Conservation (phyloP, 2,797 vertebrate genomes). For the Enoplosus armatus region DNA sequence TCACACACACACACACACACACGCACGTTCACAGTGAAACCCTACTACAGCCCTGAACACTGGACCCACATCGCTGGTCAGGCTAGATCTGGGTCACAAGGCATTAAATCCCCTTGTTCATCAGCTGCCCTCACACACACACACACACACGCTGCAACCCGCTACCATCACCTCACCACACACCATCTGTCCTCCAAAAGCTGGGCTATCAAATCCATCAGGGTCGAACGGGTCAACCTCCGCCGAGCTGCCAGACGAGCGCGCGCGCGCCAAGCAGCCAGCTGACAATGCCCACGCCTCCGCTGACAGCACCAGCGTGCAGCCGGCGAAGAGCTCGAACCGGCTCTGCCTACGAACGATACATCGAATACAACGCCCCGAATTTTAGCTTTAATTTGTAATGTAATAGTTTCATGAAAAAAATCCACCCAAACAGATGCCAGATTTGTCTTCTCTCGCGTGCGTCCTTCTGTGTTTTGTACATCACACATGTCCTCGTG, state of each 20-base stretch:
- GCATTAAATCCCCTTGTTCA: conserved; percentile 82
- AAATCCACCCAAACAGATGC: too few species aligned
- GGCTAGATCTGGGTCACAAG: conserved; percentile 78
- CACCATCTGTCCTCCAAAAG: conserved; percentile 84
- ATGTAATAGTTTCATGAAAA: too few species aligned
- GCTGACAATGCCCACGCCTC: conserved; percentile 56
- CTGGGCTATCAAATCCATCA: conserved; percentile 78
- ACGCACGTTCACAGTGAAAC: not conserved
- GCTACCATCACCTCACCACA: conserved; percentile 70
- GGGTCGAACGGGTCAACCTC: conserved; percentile 72
- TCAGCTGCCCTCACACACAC: conserved; percentile 57
- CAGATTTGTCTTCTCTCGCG: too few species aligned
- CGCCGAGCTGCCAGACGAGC: conserved; percentile 61
- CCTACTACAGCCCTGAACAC: conserved; percentile 17
- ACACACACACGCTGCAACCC: conserved; percentile 24
- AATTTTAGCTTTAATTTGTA: too few species aligned
- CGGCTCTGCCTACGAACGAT: too few species aligned
- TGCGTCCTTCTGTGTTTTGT: too few species aligned
- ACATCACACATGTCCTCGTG: too few species aligned
- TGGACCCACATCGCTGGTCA: conserved; percentile 57
- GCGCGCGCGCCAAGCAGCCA: conserved; percentile 66
- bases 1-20: not conserved
- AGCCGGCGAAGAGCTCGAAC: too few species aligned
- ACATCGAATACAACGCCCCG: too few species aligned
- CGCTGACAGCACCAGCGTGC: conserved; percentile 17